Base-by-base conservation (phyloP, 92 coral and sea anemone genomes). In the Pocillopora grandis region DNA sequence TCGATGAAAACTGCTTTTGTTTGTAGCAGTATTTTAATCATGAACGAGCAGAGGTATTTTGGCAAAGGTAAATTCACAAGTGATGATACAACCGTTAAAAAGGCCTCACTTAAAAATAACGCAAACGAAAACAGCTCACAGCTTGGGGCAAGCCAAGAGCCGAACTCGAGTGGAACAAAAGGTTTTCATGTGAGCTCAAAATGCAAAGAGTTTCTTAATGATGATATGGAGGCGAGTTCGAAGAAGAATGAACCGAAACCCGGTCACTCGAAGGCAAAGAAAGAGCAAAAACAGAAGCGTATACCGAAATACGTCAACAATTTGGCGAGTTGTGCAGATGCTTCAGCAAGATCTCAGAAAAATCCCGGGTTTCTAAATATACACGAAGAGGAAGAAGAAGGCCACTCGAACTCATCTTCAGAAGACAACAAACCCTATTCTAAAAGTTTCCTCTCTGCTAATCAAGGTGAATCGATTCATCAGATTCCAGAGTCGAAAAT, bases 21-120 rank as follows among this genome's bases (percentile, higher is more conserved):
- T 83, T 72, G 58, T 16, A 36, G 86, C 64, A 74, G 35, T 27
- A 75, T 83, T 0, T 63, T 83, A 17, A 57, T 83, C 64, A 13
- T 19, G 12, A 48, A 75, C 33, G 56, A 49, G 33, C 79, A 61
- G 57, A 23, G 58, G 15, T 19, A 0, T 73, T 73, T 31, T 16
- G 23, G n/a, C 55, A 42, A 52, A 72, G 20, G 3, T 1, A 20
- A 72, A 10, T 37, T 57, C 23, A 10, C 5, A 18, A 36, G 8
- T 35, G 18, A 57, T 18, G 20, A 27, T 18, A n/a, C 12, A 35
- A 11, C 60, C 0, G 66, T 21, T 66, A 18, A 27, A 19, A 62
- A 1, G 16, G 58, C 58, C 9, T 23, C 66, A 15, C 11, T 16
- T 10, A 33, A 69, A 57, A 58, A 37, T 57, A 27, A 21, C 65